Evolutionary conservation across 1,140 invertebrate genomes (phyloP), one percentile per base, ranked within the genome.

Genomic region (Trigoniulus corallinus): DNA sequence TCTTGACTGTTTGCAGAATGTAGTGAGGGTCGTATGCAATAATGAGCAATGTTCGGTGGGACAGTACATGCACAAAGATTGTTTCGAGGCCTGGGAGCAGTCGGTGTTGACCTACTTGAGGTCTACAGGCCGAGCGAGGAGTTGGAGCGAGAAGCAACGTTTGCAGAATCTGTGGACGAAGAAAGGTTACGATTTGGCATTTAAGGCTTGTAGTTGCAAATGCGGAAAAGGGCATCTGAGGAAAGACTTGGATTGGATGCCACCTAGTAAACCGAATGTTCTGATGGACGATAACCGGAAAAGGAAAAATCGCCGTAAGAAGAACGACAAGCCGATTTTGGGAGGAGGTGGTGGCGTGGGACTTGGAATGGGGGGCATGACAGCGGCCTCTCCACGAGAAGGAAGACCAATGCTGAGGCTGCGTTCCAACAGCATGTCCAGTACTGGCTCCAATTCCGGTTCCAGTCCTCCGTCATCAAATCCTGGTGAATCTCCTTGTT

Each of bases 141-240:
- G 82, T 48, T 95, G 91, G 91, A 89, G 86, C 23, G 89, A 95
- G 64, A 75, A 88, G 43, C 89, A 96, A 66, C 75, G 89, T 18
- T 76, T 85, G 55, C 89, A 95, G 68, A 93, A 96, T 64, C 69
- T 97, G 50, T 97, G 92, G 92, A 94, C 89, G 37, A 94, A 95
- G 68, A 93, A 93, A 67, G 91, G 89, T 13, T 95, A 94, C 70
- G 91, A 97, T 66, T 69, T 94, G 62, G 87, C 88, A 26, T 88
- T 41, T 85, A 89, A 74, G 78, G 82, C 57, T 80, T 91, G 72
- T 77, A 82, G 59, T 81, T 76, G 74, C 56, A 66, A 65, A 46
- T 76, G 92, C 68, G 84, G 84, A 0, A 73, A 87, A 3, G 92
- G 92, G 1, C 89, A 95, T 64, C 64, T 97, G 48, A 83, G 89